Percentiles rank a stretch among this genome's conserved stretches.
Conservation (phyloP, 2,888 invertebrate genomes). For the Pandemis heparana region DNA sequence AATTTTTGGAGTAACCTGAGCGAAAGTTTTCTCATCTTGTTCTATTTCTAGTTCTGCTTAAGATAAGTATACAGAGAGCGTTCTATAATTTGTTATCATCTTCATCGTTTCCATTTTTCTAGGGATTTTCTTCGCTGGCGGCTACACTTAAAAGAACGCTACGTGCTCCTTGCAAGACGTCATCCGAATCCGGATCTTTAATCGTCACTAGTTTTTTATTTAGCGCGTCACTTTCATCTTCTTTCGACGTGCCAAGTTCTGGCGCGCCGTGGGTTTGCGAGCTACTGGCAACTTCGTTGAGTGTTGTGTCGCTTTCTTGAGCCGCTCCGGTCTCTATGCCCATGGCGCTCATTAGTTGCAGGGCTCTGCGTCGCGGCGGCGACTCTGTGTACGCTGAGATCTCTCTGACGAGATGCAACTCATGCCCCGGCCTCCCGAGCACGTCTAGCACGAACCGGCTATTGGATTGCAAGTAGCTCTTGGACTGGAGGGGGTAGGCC, state of each 20-base stretch:
- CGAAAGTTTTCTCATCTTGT: neutral
- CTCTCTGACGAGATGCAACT: neutral
- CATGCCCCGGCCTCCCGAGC: neutral
- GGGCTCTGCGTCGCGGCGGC: neutral
- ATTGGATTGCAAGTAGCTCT: neutral
- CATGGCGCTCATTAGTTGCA: neutral
- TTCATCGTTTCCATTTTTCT: neutral
- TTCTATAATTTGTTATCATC: neutral
- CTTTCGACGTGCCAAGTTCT: neutral
- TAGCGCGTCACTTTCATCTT: neutral
- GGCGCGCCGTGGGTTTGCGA: neutral
- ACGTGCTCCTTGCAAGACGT: neutral
- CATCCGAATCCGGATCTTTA: neutral
- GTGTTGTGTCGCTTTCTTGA: neutral
- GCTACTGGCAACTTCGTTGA: neutral
- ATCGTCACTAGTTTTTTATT: neutral
- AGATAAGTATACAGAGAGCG: neutral
- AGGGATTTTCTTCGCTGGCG: neutral
- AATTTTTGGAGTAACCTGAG: neutral
- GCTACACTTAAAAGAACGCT: neutral
- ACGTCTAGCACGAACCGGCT: neutral
- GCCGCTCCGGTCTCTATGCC: neutral
- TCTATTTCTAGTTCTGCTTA: neutral
- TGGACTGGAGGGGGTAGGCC: neutral
- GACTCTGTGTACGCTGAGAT: neutral